Evolutionary conservation across 2,888 invertebrate genomes (phyloP).

Genomic region (Napeogenes sylphis): DNA sequence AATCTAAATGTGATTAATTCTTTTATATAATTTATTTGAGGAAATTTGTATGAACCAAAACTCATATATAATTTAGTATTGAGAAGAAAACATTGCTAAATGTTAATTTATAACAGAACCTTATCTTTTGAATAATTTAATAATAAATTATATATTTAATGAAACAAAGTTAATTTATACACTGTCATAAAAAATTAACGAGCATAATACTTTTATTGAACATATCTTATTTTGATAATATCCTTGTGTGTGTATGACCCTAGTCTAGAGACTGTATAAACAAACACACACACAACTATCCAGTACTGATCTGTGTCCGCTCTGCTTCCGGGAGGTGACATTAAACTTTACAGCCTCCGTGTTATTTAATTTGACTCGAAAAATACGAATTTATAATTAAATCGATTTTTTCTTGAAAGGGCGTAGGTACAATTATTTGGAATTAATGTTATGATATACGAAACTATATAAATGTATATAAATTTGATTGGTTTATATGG

Average conservation of each 20-base stretch:
- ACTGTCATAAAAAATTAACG: not conserved
- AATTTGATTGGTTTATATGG: too few species aligned
- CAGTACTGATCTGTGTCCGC: constrained; percentile 7
- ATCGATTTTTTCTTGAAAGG: constrained; percentile 2
- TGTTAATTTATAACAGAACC: not conserved
- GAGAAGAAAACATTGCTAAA: not conserved
- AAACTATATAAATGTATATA: not conserved
- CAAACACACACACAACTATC: constrained; percentile 1
- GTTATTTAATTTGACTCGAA: constrained; percentile 20
- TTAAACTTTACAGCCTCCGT: constrained; percentile 23
- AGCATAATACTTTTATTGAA: not conserved
- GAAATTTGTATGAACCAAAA: too few species aligned
- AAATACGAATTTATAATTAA: not conserved
- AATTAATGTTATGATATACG: not conserved
- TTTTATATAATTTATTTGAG: too few species aligned
- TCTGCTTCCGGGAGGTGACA: constrained; percentile 55
- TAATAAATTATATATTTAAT: not conserved
- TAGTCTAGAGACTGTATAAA: not conserved
- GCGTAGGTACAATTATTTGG: not conserved
- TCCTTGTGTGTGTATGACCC: not conserved
- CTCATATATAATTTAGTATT: not conserved
- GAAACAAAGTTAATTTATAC: not conserved
- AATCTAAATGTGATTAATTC: not conserved
- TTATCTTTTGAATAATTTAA: not conserved
- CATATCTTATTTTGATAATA: constrained; percentile 1